Conservation (phyloP, 2,797 vertebrate species). For the Eurystomus glaucurus region DNA sequence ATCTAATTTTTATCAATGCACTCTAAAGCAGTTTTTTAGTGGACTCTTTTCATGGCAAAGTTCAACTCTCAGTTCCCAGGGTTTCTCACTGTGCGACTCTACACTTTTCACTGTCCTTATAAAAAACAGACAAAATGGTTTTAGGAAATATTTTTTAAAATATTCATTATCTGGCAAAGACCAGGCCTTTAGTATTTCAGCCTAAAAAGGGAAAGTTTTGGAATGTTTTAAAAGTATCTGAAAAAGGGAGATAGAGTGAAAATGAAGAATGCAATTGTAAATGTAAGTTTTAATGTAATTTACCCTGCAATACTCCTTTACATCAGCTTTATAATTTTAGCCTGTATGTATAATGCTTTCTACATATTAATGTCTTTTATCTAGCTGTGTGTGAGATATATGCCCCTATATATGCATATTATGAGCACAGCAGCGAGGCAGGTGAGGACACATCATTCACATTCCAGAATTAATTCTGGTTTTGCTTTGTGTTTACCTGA, state of each 20-base stretch:
- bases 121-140: constrained; percentile 42
- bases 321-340: neutral
- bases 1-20: constrained; percentile 21
- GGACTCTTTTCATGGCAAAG: constrained; percentile 19
- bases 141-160: constrained; percentile 72
- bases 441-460: neutral
- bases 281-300: neutral
- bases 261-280: constrained; percentile 14
- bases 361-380: neutral
- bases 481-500: neutral
- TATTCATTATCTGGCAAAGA: constrained; percentile 71
- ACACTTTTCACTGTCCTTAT: constrained; percentile 24
- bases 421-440: neutral
- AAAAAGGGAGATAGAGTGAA: constrained; percentile 5
- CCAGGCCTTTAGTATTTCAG: constrained; percentile 32
- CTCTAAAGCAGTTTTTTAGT: neutral
- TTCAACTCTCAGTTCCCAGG: constrained; percentile 54
- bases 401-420: neutral
- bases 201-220: constrained; percentile 70
- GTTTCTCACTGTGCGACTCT: constrained; percentile 12
- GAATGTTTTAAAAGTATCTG: constrained; percentile 35
- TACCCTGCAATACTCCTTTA: neutral
- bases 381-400: neutral
- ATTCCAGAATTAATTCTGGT: neutral
- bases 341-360: neutral